These are phyloP conservation scores for Sialia sialis DNA, from an alignment of 2,113 vertebrate genomes.

Conservation along the genomic window DNA sequence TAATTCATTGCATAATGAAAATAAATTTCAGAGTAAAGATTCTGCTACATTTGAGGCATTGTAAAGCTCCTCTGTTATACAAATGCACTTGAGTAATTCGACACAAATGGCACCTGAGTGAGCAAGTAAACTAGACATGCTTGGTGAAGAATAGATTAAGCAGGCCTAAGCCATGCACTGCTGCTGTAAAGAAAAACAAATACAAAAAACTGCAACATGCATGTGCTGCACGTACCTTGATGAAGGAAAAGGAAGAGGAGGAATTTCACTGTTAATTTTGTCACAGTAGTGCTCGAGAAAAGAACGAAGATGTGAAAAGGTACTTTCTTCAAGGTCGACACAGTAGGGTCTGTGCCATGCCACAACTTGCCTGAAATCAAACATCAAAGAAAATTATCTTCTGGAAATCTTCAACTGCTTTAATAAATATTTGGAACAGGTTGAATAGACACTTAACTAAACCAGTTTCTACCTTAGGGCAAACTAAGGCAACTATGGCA, in stretches of 20 bases:
- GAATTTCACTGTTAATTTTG: constrained; percentile 88
- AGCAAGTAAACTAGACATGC: background rate
- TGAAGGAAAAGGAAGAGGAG: constrained; percentile 89
- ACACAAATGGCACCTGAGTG: background rate
- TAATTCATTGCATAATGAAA: background rate
- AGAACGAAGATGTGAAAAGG: constrained; percentile 91
- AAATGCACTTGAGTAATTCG: background rate
- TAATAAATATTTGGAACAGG: background rate
- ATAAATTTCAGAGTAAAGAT: background rate
- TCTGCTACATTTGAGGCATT: background rate
- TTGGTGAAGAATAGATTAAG: background rate
- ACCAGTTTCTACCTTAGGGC: background rate
- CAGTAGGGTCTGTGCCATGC: constrained; percentile 98
- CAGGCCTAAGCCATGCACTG: background rate
- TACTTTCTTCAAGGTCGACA: constrained; percentile 97
- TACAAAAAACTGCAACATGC: background rate
- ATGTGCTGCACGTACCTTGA: constrained; percentile 79
- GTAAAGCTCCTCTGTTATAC: background rate
- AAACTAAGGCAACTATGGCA: background rate
- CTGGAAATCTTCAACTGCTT: background rate
- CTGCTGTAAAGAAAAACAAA: background rate
- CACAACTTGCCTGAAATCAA: constrained; percentile 85
- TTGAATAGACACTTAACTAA: background rate
- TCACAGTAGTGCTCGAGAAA: constrained; percentile 97
- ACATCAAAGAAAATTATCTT: background rate